These are phyloP conservation scores for Parazoanthus atlanticus DNA, from an alignment of 92 coral and sea anemone genomes.

Conservation along the genomic window DNA sequence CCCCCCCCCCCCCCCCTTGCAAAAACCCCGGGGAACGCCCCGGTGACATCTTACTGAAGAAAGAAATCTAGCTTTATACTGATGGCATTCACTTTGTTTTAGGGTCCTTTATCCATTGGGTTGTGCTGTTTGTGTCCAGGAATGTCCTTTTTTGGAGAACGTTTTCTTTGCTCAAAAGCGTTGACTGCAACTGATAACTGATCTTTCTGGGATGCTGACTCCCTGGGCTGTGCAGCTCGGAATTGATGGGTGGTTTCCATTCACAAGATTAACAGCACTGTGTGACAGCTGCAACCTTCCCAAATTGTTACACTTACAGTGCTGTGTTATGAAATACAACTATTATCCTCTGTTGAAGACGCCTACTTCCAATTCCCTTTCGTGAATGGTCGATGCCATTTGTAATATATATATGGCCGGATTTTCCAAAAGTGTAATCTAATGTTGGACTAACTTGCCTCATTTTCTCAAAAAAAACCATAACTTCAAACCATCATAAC, in stretches of 20 bases:
- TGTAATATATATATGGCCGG: too few relatives aligned
- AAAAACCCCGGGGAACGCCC: too few relatives aligned
- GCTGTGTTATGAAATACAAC: not conserved
- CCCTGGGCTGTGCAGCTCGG: not conserved
- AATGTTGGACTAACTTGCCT: too few relatives aligned
- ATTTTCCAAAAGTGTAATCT: too few relatives aligned
- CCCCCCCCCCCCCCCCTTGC: too few relatives aligned
- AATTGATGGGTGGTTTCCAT: not conserved
- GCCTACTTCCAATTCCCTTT: not conserved
- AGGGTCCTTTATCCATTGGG: conserved; percentile 77
- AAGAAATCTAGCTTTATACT: not conserved
- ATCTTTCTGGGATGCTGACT: not conserved
- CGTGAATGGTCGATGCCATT: too few relatives aligned
- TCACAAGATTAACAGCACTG: not conserved
- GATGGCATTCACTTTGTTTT: conserved; percentile 7
- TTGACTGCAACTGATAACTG: conserved; percentile 11
- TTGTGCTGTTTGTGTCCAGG: conserved; percentile 79
- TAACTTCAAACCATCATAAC: too few relatives aligned
- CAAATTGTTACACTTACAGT: too few relatives aligned
- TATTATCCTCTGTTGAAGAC: not conserved
- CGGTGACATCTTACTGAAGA: not conserved
- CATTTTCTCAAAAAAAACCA: too few relatives aligned
- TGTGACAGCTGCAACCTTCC: too few relatives aligned
- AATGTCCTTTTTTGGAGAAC: conserved; percentile 85
- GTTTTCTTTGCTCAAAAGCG: conserved; percentile 41